Conservation (phyloP, 2,797 vertebrate genomes). For the Ispidina lecontei region DNA sequence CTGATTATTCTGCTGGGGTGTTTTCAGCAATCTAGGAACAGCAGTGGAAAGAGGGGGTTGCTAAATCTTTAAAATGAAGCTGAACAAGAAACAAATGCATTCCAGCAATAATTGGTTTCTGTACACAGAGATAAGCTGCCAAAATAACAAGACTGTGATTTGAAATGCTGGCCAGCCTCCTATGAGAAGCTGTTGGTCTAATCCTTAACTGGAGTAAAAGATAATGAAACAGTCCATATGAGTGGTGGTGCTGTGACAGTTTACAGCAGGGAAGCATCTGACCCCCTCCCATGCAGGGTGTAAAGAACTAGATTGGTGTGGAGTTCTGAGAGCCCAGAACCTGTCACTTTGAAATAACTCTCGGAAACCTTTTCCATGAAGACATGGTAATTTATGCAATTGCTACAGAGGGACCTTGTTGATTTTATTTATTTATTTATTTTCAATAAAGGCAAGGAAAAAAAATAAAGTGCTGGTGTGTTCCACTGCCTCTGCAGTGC, state of each 20-base stretch:
- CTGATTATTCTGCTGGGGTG: neutral
- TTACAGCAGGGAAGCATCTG: neutral
- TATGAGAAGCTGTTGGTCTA: neutral
- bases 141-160: slow-evolving; percentile 42
- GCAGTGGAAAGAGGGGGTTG: neutral
- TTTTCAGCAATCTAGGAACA: neutral
- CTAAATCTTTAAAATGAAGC: slow-evolving; percentile 3
- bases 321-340: neutral
- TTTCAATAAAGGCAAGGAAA: neutral
- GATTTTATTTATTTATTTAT: neutral
- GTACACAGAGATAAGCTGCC: slow-evolving; percentile 58
- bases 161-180: slow-evolving; percentile 34
- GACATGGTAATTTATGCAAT: neutral
- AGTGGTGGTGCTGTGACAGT: neutral
- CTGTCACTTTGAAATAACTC: neutral
- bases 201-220: neutral
- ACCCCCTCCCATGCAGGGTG: fast-evolving
- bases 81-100: slow-evolving; percentile 11
- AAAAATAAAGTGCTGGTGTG: neutral
- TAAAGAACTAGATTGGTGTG: neutral
- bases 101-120: slow-evolving; percentile 64
- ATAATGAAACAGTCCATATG: neutral
- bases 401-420: neutral
- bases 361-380: neutral
- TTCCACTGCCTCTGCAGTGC: fast-evolving